These are phyloP conservation scores for Gulo gulo DNA, from an alignment of 2,113 vertebrate species.

Conservation along the genomic window DNA sequence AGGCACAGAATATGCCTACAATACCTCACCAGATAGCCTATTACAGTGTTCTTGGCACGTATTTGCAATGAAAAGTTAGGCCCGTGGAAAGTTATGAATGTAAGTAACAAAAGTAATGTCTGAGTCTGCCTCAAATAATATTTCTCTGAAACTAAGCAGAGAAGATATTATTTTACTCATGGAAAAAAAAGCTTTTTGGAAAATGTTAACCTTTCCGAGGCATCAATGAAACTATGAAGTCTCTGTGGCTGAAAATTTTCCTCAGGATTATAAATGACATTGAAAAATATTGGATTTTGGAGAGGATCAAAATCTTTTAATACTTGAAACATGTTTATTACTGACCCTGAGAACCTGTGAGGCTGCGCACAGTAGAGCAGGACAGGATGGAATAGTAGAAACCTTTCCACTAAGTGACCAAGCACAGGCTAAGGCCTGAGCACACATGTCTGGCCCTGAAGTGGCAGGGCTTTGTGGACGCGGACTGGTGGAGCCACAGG, in stretches of 20 bases:
- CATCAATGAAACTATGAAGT: background rate
- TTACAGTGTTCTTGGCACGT: background rate
- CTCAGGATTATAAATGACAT: background rate
- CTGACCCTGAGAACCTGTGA: background rate
- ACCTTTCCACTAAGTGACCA: background rate
- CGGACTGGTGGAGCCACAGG: background rate
- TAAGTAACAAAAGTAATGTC: background rate
- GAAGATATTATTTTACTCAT: conserved; percentile 15
- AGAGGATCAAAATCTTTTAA: background rate
- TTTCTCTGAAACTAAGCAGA: conserved; percentile 43
- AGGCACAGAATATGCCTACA: background rate
- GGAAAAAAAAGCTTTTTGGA: background rate
- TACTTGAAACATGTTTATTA: background rate
- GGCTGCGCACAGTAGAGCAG: background rate
- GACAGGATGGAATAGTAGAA: background rate
- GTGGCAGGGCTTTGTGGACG: too few relatives aligned
- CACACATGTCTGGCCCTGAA: background rate
- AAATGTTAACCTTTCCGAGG: conserved; percentile 9
- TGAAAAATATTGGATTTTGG: background rate
- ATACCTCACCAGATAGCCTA: background rate
- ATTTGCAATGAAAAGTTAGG: background rate
- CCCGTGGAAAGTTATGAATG: background rate
- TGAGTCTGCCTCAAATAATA: conserved; percentile 12
- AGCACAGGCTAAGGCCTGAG: background rate
- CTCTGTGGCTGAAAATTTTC: conserved; percentile 35